These are phyloP conservation scores for Lampris megalopsis DNA, from an alignment of 2,113 vertebrate genomes.

Conservation along the genomic window DNA sequence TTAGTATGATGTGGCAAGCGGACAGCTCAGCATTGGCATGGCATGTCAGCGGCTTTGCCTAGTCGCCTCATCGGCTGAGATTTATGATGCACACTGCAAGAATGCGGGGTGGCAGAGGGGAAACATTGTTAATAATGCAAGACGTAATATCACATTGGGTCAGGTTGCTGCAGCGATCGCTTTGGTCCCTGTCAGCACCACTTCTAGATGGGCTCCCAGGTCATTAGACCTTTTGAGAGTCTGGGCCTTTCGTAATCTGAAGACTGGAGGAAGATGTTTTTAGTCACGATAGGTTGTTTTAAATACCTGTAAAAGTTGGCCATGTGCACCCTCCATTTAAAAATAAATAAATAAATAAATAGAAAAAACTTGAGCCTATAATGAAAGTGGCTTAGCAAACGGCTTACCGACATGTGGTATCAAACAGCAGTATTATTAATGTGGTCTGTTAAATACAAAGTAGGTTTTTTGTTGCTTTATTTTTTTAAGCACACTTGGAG, in stretches of 20 bases:
- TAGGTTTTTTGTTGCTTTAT: too few relatives aligned
- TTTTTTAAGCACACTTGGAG: too few relatives aligned
- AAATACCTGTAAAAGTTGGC: too few relatives aligned
- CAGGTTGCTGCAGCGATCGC: slow-evolving; percentile 14
- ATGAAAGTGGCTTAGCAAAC: too few relatives aligned
- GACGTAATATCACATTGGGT: slow-evolving; percentile 27
- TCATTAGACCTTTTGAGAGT: not conserved
- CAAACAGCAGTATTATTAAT: too few relatives aligned
- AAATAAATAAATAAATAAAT: too few relatives aligned
- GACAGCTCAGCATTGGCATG: slow-evolving; percentile 37
- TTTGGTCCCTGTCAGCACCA: slow-evolving; percentile 10
- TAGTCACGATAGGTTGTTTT: not conserved
- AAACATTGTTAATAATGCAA: slow-evolving; percentile 44
- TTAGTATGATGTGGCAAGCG: slow-evolving; percentile 27
- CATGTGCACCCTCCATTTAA: not conserved
- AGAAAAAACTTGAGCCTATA: too few relatives aligned
- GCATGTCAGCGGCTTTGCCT: slow-evolving; percentile 36
- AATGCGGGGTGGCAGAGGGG: slow-evolving; percentile 22
- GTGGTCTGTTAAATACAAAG: too few relatives aligned
- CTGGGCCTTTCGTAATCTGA: not conserved
- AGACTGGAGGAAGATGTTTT: slow-evolving; percentile 15
- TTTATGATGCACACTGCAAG: slow-evolving; percentile 48
- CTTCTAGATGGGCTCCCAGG: not conserved
- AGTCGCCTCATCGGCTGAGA: slow-evolving; percentile 40
- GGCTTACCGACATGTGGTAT: too few relatives aligned